Percentiles rank a stretch among this genome's conserved stretches.
Conservation (phyloP, 2,888 invertebrate species). For the Copidosoma aretas region DNA sequence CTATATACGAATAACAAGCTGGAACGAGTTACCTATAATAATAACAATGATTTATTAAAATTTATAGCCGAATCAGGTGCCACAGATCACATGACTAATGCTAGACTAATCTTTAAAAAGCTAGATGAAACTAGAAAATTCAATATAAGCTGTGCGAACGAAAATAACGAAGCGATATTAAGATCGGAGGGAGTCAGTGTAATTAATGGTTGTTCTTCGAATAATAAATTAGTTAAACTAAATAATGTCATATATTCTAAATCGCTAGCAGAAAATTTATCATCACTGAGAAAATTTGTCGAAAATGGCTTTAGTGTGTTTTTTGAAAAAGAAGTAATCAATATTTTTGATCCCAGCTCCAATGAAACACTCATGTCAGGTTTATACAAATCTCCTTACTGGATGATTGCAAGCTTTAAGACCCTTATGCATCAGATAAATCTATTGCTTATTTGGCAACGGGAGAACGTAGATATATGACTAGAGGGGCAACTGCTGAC, state of each 20-base stretch:
- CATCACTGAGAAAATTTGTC: slow-evolving; percentile 33
- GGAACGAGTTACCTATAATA: too few species aligned
- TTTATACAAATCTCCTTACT: slow-evolving; percentile 11
- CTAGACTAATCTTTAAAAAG: too few species aligned
- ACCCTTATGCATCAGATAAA: background rate
- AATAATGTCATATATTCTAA: slow-evolving; percentile 17
- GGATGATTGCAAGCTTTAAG: background rate
- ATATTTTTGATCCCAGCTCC: slow-evolving; percentile 17
- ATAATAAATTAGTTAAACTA: background rate
- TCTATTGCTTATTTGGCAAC: background rate
- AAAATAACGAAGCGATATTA: slow-evolving; percentile 12
- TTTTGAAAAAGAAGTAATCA: slow-evolving; percentile 14
- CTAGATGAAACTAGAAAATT: too few species aligned
- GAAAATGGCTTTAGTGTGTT: slow-evolving; percentile 18
- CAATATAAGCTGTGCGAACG: slow-evolving; percentile 14
- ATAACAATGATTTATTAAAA: too few species aligned
- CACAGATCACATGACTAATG: too few species aligned
- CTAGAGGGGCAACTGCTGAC: background rate
- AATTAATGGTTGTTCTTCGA: background rate
- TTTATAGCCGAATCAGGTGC: too few species aligned
- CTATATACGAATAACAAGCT: too few species aligned
- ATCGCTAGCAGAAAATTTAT: slow-evolving; percentile 22
- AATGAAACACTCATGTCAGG: slow-evolving; percentile 9
- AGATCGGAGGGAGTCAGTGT: slow-evolving; percentile 8
- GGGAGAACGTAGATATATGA: background rate